phyloP scores from a whole-genome alignment of 2,888 invertebrate species.

The Ennomos quercinarius region DNA sequence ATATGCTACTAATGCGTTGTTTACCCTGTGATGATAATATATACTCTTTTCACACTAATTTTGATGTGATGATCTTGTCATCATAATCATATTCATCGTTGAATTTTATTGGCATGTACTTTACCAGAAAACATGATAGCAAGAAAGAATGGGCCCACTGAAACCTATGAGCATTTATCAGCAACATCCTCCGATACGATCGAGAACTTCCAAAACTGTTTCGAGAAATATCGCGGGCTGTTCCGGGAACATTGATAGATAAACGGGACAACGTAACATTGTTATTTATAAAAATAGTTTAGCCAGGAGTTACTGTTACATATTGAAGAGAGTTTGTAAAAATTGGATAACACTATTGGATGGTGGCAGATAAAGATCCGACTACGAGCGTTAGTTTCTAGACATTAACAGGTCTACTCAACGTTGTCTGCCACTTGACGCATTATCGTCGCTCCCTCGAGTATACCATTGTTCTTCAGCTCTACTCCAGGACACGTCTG shows the following conservation, averaged over 20 bases:
- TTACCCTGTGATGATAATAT: too few relatives aligned
- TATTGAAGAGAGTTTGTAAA: not conserved
- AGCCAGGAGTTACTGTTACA: not conserved
- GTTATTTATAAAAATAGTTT: constrained; percentile 4
- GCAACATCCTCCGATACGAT: constrained; percentile 8
- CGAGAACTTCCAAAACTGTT: constrained; percentile 9
- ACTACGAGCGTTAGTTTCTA: too few relatives aligned
- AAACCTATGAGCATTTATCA: constrained; percentile 21
- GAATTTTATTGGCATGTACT: not conserved
- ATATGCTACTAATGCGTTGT: too few relatives aligned
- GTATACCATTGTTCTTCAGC: too few relatives aligned
- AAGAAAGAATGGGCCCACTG: constrained; percentile 6
- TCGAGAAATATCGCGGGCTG: constrained; percentile 9
- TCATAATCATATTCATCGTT: not conserved
- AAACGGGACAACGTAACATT: not conserved
- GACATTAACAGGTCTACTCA: too few relatives aligned
- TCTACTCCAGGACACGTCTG: constrained; percentile 9
- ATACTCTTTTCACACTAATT: too few relatives aligned
- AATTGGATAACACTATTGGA: too few relatives aligned
- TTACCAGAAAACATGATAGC: not conserved
- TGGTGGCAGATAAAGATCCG: too few relatives aligned
- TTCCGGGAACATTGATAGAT: constrained; percentile 17
- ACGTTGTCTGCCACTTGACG: too few relatives aligned
- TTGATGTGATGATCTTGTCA: too few relatives aligned
- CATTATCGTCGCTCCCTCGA: too few relatives aligned